Conservation (phyloP, 2,888 invertebrate genomes). For the Heliconius hortense region DNA sequence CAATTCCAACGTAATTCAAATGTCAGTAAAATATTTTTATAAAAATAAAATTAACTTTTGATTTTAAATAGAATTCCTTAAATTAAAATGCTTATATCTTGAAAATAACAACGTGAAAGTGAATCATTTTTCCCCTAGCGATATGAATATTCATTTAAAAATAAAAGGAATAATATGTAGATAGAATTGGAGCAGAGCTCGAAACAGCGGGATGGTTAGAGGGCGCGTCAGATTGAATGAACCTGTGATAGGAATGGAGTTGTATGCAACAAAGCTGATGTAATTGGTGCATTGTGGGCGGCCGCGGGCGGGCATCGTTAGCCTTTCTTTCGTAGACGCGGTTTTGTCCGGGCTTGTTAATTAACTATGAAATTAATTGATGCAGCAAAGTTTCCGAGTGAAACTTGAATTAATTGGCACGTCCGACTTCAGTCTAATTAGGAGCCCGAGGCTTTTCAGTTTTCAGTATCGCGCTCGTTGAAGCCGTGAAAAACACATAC, state of each 20-base stretch:
- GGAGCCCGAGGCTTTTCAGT: slow-evolving; percentile 81
- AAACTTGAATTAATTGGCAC: slow-evolving; percentile 83
- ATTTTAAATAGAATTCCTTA: slow-evolving; percentile 17
- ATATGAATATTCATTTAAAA: slow-evolving; percentile 37
- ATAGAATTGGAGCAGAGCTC: slow-evolving; percentile 42
- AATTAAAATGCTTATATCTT: slow-evolving; percentile 31
- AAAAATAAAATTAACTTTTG: not conserved
- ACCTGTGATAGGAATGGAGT: slow-evolving; percentile 57
- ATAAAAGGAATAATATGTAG: slow-evolving; percentile 35
- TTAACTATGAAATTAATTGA: slow-evolving; percentile 83
- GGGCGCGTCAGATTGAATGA: slow-evolving; percentile 53
- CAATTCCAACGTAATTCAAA: not conserved
- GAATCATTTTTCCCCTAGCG: slow-evolving; percentile 33
- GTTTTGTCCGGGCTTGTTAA: slow-evolving; percentile 79
- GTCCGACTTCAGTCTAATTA: slow-evolving; percentile 82
- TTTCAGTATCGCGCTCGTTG: slow-evolving; percentile 67
- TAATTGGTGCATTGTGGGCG: slow-evolving; percentile 77
- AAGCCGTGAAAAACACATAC: slow-evolving; percentile 79
- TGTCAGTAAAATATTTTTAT: not conserved
- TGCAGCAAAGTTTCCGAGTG: slow-evolving; percentile 81
- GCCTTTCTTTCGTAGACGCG: slow-evolving; percentile 76
- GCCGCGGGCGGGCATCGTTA: slow-evolving; percentile 74
- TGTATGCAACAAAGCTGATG: slow-evolving; percentile 66
- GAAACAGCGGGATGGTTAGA: slow-evolving; percentile 43
- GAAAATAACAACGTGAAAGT: slow-evolving; percentile 33